phyloP scores from a whole-genome alignment of 2,888 invertebrate species.

The Copidosoma aretas region DNA sequence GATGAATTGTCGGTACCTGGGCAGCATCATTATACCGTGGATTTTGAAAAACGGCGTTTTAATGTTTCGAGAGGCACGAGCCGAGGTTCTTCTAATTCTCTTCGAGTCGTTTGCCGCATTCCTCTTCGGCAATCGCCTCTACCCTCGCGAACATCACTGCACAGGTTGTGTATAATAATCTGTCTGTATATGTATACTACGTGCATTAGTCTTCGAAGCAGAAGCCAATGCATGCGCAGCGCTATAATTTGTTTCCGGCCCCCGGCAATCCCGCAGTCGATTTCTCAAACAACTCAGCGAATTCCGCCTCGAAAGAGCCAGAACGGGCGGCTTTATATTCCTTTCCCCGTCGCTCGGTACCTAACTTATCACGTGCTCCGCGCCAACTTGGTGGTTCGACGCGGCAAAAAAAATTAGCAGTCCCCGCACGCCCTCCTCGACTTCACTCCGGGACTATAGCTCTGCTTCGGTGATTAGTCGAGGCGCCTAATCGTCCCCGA shows the following conservation, averaged over 20 bases:
- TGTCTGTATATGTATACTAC: no score
- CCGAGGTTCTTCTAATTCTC: no score
- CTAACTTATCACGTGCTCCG: constrained; percentile 14
- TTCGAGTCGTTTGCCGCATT: no score
- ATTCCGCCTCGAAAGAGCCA: constrained; percentile 10
- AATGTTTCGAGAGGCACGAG: no score
- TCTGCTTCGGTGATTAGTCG: constrained; percentile 26
- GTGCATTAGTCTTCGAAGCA: no score
- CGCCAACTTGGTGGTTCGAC: neutral
- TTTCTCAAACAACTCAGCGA: constrained; percentile 25
- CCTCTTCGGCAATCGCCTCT: no score
- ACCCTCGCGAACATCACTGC: no score
- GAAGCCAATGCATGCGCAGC: neutral
- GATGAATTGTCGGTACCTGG: constrained; percentile 30
- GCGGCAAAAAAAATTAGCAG: constrained; percentile 9
- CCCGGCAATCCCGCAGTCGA: constrained; percentile 24
- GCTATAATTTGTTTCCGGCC: constrained; percentile 26
- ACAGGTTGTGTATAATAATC: no score
- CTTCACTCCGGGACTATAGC: no score
- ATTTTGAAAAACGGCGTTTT: no score
- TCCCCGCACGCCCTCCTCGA: neutral
- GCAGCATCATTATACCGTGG: no score
- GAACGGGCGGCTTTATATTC: neutral
- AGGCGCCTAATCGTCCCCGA: constrained; percentile 22
- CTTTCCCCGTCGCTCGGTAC: neutral